Conservation (phyloP, 2,113 vertebrate genomes). For the Myxocyprinus asiaticus region DNA sequence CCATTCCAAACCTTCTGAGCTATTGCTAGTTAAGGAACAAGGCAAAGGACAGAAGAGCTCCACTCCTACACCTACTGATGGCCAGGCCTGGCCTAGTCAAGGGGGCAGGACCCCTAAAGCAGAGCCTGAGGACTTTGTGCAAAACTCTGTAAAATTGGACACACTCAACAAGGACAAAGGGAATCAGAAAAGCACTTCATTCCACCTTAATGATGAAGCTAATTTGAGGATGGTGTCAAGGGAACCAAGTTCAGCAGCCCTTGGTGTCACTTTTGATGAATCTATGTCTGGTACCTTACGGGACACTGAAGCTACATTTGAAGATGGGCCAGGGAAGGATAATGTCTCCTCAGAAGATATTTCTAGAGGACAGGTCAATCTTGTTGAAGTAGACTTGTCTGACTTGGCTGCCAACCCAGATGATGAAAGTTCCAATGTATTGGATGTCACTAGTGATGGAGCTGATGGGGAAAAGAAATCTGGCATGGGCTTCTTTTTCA, state of each 20-base stretch:
- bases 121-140: slow-evolving; percentile 56
- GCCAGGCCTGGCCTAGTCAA: slow-evolving; percentile 65
- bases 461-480: slow-evolving; percentile 88
- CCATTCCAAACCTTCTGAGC: slow-evolving; percentile 76
- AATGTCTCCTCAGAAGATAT: slow-evolving; percentile 72
- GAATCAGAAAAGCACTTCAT: slow-evolving; percentile 66
- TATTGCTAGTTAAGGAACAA: slow-evolving; percentile 80
- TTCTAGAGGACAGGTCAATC: slow-evolving; percentile 78
- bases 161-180: slow-evolving; percentile 66
- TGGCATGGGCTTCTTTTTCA: slow-evolving; percentile 95
- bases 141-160: slow-evolving; percentile 57
- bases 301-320: slow-evolving; percentile 69
- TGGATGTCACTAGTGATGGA: slow-evolving; percentile 59
- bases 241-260: slow-evolving; percentile 72
- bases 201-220: slow-evolving; percentile 81
- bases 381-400: slow-evolving; percentile 93
- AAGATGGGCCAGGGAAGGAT: slow-evolving; percentile 73
- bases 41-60: slow-evolving; percentile 72
- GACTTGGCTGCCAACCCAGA: slow-evolving; percentile 81
- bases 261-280: slow-evolving; percentile 75
- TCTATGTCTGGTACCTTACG: slow-evolving; percentile 61
- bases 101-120: slow-evolving; percentile 73
- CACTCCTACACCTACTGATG: slow-evolving; percentile 65
- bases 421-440: slow-evolving; percentile 64
- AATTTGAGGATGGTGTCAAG: slow-evolving; percentile 80